Conservation (phyloP, 2,888 invertebrate species). For the Eupeodes luniger region DNA sequence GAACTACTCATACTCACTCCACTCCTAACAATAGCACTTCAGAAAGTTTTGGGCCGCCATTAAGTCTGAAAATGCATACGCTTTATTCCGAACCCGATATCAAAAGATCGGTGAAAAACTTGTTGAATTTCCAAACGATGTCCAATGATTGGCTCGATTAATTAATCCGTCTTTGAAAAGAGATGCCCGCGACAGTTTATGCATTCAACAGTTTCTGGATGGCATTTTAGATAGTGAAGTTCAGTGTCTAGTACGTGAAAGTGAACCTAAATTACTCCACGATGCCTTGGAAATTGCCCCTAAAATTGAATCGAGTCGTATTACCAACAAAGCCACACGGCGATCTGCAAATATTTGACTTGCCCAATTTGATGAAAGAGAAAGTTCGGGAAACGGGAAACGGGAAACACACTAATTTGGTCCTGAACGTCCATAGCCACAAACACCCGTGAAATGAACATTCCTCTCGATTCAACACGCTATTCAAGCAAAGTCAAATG, state of each 20-base stretch:
- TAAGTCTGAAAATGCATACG: background rate
- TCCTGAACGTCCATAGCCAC: background rate
- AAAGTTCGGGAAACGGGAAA: background rate
- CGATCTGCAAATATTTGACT: constrained; percentile 17
- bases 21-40: too few relatives aligned
- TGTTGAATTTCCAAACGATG: constrained; percentile 11
- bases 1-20: too few relatives aligned
- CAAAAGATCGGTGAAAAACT: constrained; percentile 8
- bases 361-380: background rate
- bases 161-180: constrained; percentile 1
- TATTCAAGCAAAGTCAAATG: background rate
- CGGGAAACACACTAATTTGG: background rate
- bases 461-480: background rate
- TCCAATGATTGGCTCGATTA: constrained; percentile 5
- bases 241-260: constrained; percentile 16
- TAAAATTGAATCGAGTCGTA: constrained; percentile 10
- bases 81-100: background rate
- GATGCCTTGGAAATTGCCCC: constrained; percentile 10
- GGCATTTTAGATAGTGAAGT: constrained; percentile 6
- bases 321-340: constrained; percentile 4
- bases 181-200: constrained; percentile 10
- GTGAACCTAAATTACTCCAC: constrained; percentile 18
- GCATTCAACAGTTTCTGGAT: constrained; percentile 24
- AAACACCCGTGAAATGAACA: background rate
- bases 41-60: background rate